Percentiles rank a stretch among this genome's conserved stretches.
Conservation (phyloP, 2,113 vertebrate genomes). For the Scomber scombrus region DNA sequence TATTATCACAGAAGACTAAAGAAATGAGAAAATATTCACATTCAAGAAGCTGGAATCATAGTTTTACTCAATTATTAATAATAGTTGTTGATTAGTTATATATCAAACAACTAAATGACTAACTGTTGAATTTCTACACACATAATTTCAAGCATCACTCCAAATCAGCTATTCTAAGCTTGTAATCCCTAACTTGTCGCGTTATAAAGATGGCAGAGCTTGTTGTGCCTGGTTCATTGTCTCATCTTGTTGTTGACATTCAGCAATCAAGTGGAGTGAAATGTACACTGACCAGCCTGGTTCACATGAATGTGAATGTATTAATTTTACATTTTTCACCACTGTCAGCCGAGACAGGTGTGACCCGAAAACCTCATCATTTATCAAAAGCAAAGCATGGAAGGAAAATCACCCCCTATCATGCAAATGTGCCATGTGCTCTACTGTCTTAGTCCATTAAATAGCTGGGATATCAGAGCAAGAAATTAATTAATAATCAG, state of each 20-base stretch:
- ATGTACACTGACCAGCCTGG: background rate
- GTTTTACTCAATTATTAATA: no score
- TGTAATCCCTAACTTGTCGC: background rate
- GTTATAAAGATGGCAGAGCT: background rate
- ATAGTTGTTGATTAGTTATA: no score
- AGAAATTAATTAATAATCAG: constrained; percentile 11
- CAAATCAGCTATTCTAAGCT: background rate
- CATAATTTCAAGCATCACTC: background rate
- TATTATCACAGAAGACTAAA: no score
- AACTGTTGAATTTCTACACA: no score
- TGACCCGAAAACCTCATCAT: constrained; percentile 23
- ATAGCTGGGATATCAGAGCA: background rate
- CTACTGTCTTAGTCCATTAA: background rate
- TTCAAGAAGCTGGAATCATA: no score
- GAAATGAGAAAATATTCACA: no score
- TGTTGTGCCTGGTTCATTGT: background rate
- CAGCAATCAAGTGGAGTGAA: background rate
- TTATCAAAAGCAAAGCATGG: constrained; percentile 24
- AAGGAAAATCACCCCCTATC: constrained; percentile 2
- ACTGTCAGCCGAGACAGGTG: constrained; percentile 32
- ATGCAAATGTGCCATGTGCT: constrained; percentile 48
- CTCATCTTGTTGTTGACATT: background rate
- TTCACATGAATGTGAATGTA: background rate
- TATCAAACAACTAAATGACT: no score
- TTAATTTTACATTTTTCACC: background rate